These are phyloP conservation scores for Terrapene triunguis DNA, from an alignment of 2,113 vertebrate species.

Conservation along the genomic window DNA sequence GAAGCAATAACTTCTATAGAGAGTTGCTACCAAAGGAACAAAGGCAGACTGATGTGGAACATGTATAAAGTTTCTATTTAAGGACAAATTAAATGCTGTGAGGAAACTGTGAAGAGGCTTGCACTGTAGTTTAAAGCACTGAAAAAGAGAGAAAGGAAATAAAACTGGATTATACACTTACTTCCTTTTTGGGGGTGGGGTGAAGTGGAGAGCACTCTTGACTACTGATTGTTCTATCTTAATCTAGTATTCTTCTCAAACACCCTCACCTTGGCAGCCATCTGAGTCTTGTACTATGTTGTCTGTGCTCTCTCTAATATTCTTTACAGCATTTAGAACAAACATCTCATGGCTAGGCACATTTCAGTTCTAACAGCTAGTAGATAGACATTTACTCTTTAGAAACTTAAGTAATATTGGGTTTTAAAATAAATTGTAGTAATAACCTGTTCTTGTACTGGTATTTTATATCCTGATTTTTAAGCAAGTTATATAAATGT, in stretches of 20 bases:
- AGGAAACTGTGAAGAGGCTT: background rate
- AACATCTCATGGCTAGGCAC: background rate
- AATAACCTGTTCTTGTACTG: background rate
- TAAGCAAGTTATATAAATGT: background rate
- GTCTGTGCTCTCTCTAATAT: background rate
- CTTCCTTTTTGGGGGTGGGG: background rate
- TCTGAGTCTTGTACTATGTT: fast-evolving
- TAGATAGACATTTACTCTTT: background rate
- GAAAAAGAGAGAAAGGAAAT: background rate
- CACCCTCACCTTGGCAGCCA: background rate
- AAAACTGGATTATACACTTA: background rate
- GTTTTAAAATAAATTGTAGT: background rate
- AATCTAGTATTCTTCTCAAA: background rate
- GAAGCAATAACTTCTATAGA: background rate
- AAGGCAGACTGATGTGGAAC: background rate
- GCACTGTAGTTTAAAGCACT: background rate
- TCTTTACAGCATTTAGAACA: fast-evolving
- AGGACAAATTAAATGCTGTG: background rate
- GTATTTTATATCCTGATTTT: background rate
- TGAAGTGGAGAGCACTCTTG: background rate
- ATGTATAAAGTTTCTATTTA: background rate
- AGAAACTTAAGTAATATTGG: background rate
- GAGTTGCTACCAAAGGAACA: background rate
- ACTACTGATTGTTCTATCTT: background rate
- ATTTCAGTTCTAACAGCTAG: background rate